Evolutionary conservation across 2,797 vertebrate species (phyloP), one percentile per base, ranked within the genome.

Genomic region (Brachymystax lenok): DNA sequence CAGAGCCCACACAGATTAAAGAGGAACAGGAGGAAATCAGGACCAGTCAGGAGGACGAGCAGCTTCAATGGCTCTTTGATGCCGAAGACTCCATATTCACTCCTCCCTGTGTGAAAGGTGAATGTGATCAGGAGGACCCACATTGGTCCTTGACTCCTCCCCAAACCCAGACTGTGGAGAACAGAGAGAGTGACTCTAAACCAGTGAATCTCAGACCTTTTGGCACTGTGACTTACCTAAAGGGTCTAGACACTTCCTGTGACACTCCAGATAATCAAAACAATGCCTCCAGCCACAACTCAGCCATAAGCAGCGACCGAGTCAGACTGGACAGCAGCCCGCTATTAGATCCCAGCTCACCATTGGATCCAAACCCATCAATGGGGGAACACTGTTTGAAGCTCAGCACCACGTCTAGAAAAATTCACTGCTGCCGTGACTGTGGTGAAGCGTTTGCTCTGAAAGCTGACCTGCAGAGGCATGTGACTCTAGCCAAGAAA

Each of bases 151-250:
- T n/a, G 21, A 63, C 19, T 63, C 19, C 7, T n/a, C 59, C 59
- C 59, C 59, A 63, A 63, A 63, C 59, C 59, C 59, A 63, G 59
- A 63, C 59, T 24, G 59, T 63, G 59, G 21, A 63, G 21, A 63
- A 10, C 10, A 24, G 59, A 63, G 59, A 24, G 21, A 13, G 21
- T 24, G 3, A 63, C 59, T 24, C 59, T 63, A 63, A 63, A 24
- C 59, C 59, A 63, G n/a, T 19, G 7, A 21, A 27, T 24, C 21
- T 13, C 10, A 19, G 7, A 63, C 21, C 3, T 63, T 24, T 3
- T 63, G 59, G 24, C 21, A 63, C 59, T 63, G 59, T 63, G n/a
- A 63, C 21, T 24, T 24, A 63, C 59, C 59, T 63, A 24, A 63
- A 10, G n/a, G 59, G 59, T 24, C 21, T 24, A 10, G 17, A 3